Percentiles rank a stretch among this genome's conserved stretches.
Evolutionary conservation across 2,113 vertebrate species (phyloP).

Genomic region (Enhydra lutris): DNA sequence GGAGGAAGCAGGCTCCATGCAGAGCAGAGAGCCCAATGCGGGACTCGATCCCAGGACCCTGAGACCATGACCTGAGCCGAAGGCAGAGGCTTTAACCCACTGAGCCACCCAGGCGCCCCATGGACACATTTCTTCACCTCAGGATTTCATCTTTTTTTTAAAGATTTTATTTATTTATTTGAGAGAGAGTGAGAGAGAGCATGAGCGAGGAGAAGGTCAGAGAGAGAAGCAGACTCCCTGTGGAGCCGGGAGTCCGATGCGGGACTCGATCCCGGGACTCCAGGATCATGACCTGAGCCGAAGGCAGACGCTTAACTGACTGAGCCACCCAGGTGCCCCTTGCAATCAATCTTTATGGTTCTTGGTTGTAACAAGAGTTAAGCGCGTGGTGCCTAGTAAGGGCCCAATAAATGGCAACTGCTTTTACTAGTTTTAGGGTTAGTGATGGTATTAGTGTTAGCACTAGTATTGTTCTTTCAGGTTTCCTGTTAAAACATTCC

Average conservation of each 20-base stretch:
- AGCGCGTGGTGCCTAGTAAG: not conserved
- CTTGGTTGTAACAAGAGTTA: not conserved
- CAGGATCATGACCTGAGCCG: not conserved
- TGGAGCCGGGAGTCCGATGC: not conserved
- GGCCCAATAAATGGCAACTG: not conserved
- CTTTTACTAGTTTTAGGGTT: not conserved
- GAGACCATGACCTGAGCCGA: too few relatives aligned
- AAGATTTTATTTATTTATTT: too few relatives aligned
- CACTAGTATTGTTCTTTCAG: not conserved
- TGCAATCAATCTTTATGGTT: not conserved
- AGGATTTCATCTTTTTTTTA: not conserved
- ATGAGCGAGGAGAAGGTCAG: not conserved
- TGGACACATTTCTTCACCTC: not conserved
- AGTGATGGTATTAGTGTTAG: not conserved
- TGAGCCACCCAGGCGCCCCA: too few relatives aligned
- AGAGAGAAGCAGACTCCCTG: not conserved
- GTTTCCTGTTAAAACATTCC: not conserved
- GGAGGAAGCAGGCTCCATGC: too few relatives aligned
- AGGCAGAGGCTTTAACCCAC: too few relatives aligned
- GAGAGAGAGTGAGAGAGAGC: not conserved
- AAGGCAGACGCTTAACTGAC: not conserved
- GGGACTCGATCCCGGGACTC: not conserved
- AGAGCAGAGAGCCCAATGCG: too few relatives aligned
- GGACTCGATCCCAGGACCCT: too few relatives aligned
- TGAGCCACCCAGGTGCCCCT: not conserved